Conservation (phyloP, 2,797 vertebrate genomes). For the Gallinago solitaria region DNA sequence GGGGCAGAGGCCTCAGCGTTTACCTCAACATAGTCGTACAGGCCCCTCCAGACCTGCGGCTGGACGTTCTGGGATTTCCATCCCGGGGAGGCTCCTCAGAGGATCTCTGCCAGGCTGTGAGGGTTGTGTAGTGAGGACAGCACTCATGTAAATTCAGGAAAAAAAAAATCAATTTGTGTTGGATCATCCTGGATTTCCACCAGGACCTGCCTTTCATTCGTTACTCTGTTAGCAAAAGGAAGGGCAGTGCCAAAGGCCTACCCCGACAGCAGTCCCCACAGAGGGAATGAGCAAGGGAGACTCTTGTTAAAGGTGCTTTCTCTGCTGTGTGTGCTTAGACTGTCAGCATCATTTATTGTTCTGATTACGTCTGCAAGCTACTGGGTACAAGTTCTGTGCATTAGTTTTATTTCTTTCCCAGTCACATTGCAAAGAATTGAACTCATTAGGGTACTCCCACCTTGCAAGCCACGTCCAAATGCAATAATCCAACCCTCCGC, state of each 20-base stretch:
- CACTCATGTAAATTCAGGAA: fast-evolving
- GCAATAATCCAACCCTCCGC: not conserved
- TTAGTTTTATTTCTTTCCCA: not conserved
- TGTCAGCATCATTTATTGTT: fast-evolving
- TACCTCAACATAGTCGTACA: fast-evolving
- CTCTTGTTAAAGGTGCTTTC: not conserved
- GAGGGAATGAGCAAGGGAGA: not conserved
- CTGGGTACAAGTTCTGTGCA: fast-evolving
- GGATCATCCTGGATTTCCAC: not conserved
- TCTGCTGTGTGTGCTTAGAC: not conserved
- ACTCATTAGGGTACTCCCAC: not conserved
- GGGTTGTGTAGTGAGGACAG: fast-evolving
- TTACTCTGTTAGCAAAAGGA: too few relatives aligned
- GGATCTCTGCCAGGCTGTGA: not conserved
- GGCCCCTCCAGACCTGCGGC: fast-evolving
- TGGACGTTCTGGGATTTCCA: fast-evolving
- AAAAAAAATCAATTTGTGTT: fast-evolving
- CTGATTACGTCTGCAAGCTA: not conserved
- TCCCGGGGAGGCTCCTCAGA: too few relatives aligned
- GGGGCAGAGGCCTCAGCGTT: not conserved
- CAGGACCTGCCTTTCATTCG: fast-evolving
- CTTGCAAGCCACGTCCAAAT: fast-evolving
- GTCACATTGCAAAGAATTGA: fast-evolving
- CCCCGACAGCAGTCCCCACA: fast-evolving
- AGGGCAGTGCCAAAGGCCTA: not conserved